Evolutionary conservation across 2,113 vertebrate genomes (phyloP), one percentile per base, ranked within the genome.

Genomic region (Poeciliopsis retropinna): DNA sequence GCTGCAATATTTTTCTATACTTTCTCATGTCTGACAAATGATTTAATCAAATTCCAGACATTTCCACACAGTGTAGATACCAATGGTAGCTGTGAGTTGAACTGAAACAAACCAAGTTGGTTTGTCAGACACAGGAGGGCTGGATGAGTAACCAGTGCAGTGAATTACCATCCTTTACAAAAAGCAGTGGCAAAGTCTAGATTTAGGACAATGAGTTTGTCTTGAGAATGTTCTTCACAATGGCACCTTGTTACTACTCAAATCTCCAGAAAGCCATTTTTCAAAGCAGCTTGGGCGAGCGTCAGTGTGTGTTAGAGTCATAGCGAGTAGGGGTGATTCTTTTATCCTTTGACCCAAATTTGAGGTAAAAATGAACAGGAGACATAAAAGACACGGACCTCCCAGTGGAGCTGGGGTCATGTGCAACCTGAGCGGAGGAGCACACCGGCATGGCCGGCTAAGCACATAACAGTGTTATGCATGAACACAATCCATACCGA

Each of bases 341-440:
- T 91, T 92, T 81, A 86, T 90, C 86, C 87, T 91, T 91, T 92
- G 90, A 94, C 90, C 91, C 88, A 91, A 81, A 91, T 94, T 90
- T 77, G 69, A 89, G 78, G 78, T 70, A 84, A 85, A 87, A 82
- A 78, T 67, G 82, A 91, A 81, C 87, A 82, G 76, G 80, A 82
- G 83, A 89, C 88, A 91, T 93, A 87, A 92, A 93, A 93, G 90
- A 88, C 89, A 81, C 61, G 31, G 79, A 87, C 81, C 76, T 90
- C 91, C 91, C 92, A 78, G 63, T 25, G 80, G 90, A 88, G 78
- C 61, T n/a, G 29, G 83, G 87, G 87, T 90, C 88, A 91, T 84
- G 82, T 79, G 88, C 86, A 84, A 86, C 81, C 78, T 83, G 87
- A 90, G 89, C 90, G 82, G 86, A 83, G 79, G 76, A 88, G 34